Base-by-base conservation (phyloP, 37 sponge, comb jelly and placozoan genomes). In the Agelas oroides region DNA sequence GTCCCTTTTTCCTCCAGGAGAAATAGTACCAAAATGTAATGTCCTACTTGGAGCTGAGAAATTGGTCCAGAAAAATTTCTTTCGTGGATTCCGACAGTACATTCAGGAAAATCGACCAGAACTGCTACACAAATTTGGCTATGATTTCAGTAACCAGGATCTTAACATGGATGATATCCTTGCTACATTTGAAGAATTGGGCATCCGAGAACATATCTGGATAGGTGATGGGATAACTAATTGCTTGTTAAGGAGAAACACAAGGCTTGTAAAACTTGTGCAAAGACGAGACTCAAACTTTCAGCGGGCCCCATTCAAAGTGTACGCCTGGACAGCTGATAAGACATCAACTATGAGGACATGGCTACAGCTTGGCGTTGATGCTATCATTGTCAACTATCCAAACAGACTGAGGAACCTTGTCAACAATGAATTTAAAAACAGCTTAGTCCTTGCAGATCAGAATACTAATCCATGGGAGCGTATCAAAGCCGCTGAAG, bases 261-360 rank as follows among this genome's bases (percentile, higher is more conserved):
- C n/a, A 14, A 34, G 72, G 34, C 72, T 71, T 36, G 41, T 35
- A 34, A 14, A 23, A 35, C 27, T 71, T 23, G 40, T 71, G 14
- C 40, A 14, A n/a, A 71, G 23, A 71, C 72, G 72, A 36, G 72
- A 71, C 41, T 15, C 20, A 24, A 23, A 12, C 20, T 36, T 14
- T 14, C 40, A 23, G 14, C 19, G 13, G 11, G 72, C 46, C 41
- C 72, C 72, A 13, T 34, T 39, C 52, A 71, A 71, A 71, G 72
- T 71, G 14, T 71, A 71, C n/a, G 37, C 72, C 19, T 71, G 72
- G 72, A 71, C 72, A 35, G 40, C 34, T 71, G 72, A 71, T 71
- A 71, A 71, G 11, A 71, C 14, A 38, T 36, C 37, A 38, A n/a
- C 72, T 11, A 27, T 71, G 72, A 71, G 72, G 23, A 23, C 27